Evolutionary conservation across 2,888 invertebrate genomes (phyloP).

Genomic region (Himalopsyche anomala): DNA sequence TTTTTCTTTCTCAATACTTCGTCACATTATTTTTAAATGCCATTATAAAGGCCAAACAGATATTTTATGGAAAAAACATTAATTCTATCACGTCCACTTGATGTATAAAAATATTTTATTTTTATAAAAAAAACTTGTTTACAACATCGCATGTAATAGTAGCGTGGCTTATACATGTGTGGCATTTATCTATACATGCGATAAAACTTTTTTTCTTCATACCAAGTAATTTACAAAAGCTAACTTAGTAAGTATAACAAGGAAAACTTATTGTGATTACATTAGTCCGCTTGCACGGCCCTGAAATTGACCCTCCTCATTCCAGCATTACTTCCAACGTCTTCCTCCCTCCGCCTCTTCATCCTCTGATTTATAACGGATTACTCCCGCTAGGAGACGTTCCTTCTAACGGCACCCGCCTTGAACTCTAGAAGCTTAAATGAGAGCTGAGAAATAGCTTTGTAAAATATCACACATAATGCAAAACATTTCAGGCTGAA

Average conservation of each 20-base stretch:
- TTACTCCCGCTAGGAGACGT: slow-evolving; percentile 59
- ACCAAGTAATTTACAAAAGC: background rate
- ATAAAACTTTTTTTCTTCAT: background rate
- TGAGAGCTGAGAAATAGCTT: slow-evolving; percentile 27
- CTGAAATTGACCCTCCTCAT: slow-evolving; percentile 43
- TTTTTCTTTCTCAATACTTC: too few species aligned
- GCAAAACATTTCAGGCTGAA: too few species aligned
- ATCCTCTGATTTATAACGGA: slow-evolving; percentile 65
- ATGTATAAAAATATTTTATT: too few species aligned
- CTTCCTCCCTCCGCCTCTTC: slow-evolving; percentile 54
- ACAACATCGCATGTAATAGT: too few species aligned
- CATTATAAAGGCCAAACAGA: too few species aligned
- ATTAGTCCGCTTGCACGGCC: slow-evolving; percentile 39
- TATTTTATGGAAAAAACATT: too few species aligned
- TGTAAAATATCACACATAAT: slow-evolving; percentile 13
- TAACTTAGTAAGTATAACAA: slow-evolving; percentile 23
- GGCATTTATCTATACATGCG: background rate
- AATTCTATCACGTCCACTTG: too few species aligned
- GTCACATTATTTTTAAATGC: too few species aligned
- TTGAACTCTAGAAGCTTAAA: background rate
- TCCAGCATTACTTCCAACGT: slow-evolving; percentile 11
- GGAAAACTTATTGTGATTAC: slow-evolving; percentile 41
- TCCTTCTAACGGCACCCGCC: slow-evolving; percentile 29
- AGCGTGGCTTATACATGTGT: too few species aligned
- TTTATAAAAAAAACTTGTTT: too few species aligned